Conservation (phyloP, 2,888 invertebrate genomes). For the Acronicta aceris region DNA sequence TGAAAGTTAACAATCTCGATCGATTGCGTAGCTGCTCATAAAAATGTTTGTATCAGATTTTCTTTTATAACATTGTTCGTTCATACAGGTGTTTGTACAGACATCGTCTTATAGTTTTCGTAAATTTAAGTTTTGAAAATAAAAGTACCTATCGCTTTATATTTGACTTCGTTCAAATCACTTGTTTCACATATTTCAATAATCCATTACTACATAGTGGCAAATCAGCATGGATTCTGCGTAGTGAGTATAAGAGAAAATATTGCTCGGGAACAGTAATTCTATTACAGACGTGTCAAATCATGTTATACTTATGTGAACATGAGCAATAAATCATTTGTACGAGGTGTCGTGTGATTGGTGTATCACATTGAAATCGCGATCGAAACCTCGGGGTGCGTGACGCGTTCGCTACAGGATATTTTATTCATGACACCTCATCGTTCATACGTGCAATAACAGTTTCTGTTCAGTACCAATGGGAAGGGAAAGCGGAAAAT, state of each 20-base stretch:
- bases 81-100: neutral
- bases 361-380: constrained; percentile 70
- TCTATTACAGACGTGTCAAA: constrained; percentile 27
- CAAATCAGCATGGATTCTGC: neutral
- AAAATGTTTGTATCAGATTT: constrained; percentile 16
- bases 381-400: constrained; percentile 69
- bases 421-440: constrained; percentile 85
- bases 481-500: constrained; percentile 80
- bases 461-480: constrained; percentile 81
- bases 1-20: constrained; percentile 22
- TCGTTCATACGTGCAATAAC: constrained; percentile 85
- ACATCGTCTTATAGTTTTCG: constrained; percentile 4
- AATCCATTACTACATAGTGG: too few species aligned
- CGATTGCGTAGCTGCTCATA: constrained; percentile 3
- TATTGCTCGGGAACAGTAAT: constrained; percentile 20
- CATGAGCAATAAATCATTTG: constrained; percentile 52
- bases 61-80: neutral
- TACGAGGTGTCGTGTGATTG: constrained; percentile 62
- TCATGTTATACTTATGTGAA: constrained; percentile 28
- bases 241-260: neutral
- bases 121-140: too few species aligned
- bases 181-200: too few species aligned
- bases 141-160: too few species aligned
- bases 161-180: too few species aligned
- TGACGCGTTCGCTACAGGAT: constrained; percentile 77